phyloP scores from a whole-genome alignment of 2,797 vertebrate species.

The Poecile montanus region DNA sequence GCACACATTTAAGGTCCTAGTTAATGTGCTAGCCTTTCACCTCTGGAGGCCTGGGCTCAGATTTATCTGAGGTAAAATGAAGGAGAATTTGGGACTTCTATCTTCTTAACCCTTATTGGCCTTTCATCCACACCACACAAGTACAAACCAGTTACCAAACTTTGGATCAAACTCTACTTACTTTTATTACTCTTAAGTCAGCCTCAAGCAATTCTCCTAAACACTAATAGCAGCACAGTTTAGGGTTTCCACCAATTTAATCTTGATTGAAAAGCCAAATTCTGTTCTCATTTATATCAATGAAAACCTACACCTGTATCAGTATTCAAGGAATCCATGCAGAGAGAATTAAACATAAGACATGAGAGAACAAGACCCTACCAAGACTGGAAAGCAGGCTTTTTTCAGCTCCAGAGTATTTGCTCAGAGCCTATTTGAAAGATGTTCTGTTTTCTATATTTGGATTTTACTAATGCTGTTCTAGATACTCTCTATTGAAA shows the following conservation, averaged over 20 bases:
- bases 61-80: conserved; percentile 63
- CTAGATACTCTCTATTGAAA: background rate
- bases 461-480: background rate
- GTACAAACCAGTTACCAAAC: background rate
- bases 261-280: background rate
- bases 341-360: background rate
- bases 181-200: background rate
- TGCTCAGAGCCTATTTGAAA: background rate
- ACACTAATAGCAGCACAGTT: background rate
- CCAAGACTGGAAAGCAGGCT: background rate
- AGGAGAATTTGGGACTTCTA: conserved; percentile 37
- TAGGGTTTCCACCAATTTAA: background rate
- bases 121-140: background rate
- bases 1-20: conserved; percentile 68
- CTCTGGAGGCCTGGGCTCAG: conserved; percentile 57
- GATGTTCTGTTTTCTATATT: background rate
- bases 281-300: background rate
- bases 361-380: background rate
- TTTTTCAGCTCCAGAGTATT: background rate
- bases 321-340: background rate
- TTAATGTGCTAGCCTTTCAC: conserved; percentile 71
- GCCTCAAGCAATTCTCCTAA: background rate
- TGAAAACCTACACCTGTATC: background rate
- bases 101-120: conserved; percentile 59
- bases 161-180: background rate